Conservation (phyloP, 2,113 vertebrate species). For the Carettochelys insculpta region DNA sequence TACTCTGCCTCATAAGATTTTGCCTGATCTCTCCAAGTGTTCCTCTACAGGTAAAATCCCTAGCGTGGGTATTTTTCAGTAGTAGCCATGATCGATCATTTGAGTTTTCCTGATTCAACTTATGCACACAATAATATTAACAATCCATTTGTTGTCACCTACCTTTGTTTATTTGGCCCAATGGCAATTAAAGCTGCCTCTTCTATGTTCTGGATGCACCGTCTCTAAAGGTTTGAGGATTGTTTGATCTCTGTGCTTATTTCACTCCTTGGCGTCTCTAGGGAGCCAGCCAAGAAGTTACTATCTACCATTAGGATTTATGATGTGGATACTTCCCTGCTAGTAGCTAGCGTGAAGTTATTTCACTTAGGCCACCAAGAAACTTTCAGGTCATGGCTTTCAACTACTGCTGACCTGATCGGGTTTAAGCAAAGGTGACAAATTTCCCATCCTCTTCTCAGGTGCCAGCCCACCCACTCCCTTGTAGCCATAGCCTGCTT, state of each 20-base stretch:
- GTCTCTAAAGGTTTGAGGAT: neutral
- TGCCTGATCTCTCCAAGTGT: neutral
- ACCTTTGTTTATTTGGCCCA: neutral
- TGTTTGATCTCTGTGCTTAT: neutral
- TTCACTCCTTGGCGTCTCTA: neutral
- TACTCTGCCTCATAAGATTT: neutral
- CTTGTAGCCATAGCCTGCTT: neutral
- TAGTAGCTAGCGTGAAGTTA: neutral
- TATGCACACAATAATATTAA: neutral
- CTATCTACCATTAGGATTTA: neutral
- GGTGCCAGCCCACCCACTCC: neutral
- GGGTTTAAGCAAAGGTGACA: neutral
- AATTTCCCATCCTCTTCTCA: neutral
- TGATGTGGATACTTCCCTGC: neutral
- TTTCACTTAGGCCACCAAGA: neutral
- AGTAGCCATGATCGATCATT: neutral
- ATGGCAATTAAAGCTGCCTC: neutral
- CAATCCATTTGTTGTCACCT: neutral
- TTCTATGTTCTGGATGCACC: accelerated
- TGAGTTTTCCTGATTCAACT: neutral
- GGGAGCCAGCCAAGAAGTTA: neutral
- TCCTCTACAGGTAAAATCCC: neutral
- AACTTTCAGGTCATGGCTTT: neutral
- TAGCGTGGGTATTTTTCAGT: neutral
- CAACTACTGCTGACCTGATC: neutral